Evolutionary conservation across 53 echinoderm and acorn worm genomes (phyloP).

Genomic region (Holothuria leucospilota): DNA sequence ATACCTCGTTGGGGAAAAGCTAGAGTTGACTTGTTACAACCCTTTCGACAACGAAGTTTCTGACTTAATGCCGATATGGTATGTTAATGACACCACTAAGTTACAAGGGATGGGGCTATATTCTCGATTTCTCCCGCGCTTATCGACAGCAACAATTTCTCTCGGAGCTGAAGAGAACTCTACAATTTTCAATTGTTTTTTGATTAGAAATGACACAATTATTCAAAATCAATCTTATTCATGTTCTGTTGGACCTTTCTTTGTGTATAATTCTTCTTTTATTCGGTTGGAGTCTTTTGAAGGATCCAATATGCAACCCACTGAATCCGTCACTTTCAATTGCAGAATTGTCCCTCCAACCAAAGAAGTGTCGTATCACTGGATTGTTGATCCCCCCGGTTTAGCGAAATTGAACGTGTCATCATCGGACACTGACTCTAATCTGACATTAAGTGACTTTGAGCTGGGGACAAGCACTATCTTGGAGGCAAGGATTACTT

Average conservation of each 20-base stretch:
- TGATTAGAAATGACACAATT: not conserved
- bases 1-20: not conserved
- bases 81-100: too few relatives aligned
- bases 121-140: not conserved
- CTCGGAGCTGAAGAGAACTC: not conserved
- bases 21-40: not conserved
- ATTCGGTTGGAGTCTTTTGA: not conserved
- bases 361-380: not conserved
- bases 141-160: not conserved
- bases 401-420: not conserved
- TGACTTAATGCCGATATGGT: too few relatives aligned
- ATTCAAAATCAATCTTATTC: too few relatives aligned
- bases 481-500: not conserved
- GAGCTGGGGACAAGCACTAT: too few relatives aligned
- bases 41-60: not conserved
- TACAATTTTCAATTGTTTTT: not conserved
- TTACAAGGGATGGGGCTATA: too few relatives aligned
- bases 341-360: not conserved
- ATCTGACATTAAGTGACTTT: not conserved
- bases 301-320: not conserved
- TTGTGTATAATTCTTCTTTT: not conserved
- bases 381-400: not conserved
- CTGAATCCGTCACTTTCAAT: not conserved
- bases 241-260: not conserved
- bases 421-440: not conserved